Evolutionary conservation across 2,888 invertebrate species (phyloP), one percentile per base, ranked within the genome.

Genomic region (Neuroscelio doddi): DNA sequence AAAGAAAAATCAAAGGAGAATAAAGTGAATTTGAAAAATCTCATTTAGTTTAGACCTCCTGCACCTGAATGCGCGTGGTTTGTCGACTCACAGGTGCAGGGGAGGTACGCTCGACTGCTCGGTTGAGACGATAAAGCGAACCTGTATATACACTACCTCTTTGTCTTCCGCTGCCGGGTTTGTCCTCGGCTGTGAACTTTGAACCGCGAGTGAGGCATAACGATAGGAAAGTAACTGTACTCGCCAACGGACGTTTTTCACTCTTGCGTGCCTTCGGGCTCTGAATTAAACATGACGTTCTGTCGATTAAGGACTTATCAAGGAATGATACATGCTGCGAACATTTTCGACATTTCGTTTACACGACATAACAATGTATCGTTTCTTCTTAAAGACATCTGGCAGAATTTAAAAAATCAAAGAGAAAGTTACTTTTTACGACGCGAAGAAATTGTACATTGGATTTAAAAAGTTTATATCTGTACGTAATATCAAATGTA

Each of bases 221-320:
- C 64, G 56, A 72, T 67, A 64, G 61, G 45, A 59, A 68, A 68
- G 69, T 74, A 75, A 77, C 77, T 73, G 75, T 77, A 74, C 69
- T 61, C 64, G 66, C 71, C 74, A 71, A 70, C 71, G 67, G 76
- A 73, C 73, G 76, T 76, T 79, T 78, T 79, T 78, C 77, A 75
- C 75, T 77, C 73, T 74, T 66, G 63, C 63, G 55, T 68, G 58
- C 64, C 56, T 47, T 36, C 64, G 61, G 68, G 53, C 38, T 44
- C 51, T 64, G 56, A 64, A 64, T 61, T 53, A 52, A 52, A 65
- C 58, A 52, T 34, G 51, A 55, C 64, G 47, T 44, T 29, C 15
- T 50, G 24, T 41, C 41, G 24, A 41, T 41, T 41, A 41, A 21
- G 26, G 26, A 21, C 24, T 26, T 24, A 41, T 41, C 24, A 4